A percentile compares a stretch with the other conserved stretches of the same genome.
These are phyloP conservation scores for Globodera rostochiensis DNA, from an alignment of 1,140 invertebrate genomes.

Conservation along the genomic window DNA sequence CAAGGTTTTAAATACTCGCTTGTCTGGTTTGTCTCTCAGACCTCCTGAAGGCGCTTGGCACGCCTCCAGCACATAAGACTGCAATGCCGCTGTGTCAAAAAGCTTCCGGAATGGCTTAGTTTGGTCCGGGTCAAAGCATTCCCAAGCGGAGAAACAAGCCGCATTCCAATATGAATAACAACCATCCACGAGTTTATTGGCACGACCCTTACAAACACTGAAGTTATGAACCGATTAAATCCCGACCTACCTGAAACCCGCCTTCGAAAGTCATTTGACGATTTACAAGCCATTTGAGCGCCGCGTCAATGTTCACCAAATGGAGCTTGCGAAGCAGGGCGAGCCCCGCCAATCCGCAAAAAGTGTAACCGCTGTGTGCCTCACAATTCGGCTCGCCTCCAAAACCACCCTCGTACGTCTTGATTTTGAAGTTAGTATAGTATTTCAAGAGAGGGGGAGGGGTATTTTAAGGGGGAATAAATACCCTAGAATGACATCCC, in stretches of 20 bases:
- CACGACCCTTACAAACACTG: conserved; percentile 70
- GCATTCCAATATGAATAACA: conserved; percentile 99
- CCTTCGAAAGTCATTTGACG: conserved; percentile 69
- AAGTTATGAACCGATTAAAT: conserved; percentile 7
- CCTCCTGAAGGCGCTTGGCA: conserved; percentile 87
- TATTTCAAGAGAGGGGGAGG: background rate
- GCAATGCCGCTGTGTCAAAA: conserved; percentile 73
- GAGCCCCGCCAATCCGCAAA: conserved; percentile 88
- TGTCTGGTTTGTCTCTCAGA: conserved; percentile 90
- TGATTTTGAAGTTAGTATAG: conserved; percentile 73
- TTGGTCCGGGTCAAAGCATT: conserved; percentile 32
- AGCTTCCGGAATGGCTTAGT: conserved; percentile 19
- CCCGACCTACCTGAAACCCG: conserved; percentile 66
- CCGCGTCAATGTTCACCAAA: conserved; percentile 34
- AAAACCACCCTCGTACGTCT: conserved; percentile 98
- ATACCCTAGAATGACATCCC: no score
- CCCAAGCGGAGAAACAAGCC: conserved; percentile 76
- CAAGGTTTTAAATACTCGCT: conserved; percentile 71
- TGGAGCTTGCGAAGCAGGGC: conserved; percentile 74
- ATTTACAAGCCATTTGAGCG: conserved; percentile 66
- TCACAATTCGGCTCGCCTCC: conserved; percentile 89
- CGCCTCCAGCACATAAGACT: conserved; percentile 90
- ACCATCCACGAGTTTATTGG: conserved; percentile 96
- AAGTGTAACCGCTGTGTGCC: conserved; percentile 96
- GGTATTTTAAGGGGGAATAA: background rate